A percentile compares a stretch with the other conserved stretches of the same genome.
Conservation (phyloP, 2,888 invertebrate species). For the Monopis laevigella region DNA sequence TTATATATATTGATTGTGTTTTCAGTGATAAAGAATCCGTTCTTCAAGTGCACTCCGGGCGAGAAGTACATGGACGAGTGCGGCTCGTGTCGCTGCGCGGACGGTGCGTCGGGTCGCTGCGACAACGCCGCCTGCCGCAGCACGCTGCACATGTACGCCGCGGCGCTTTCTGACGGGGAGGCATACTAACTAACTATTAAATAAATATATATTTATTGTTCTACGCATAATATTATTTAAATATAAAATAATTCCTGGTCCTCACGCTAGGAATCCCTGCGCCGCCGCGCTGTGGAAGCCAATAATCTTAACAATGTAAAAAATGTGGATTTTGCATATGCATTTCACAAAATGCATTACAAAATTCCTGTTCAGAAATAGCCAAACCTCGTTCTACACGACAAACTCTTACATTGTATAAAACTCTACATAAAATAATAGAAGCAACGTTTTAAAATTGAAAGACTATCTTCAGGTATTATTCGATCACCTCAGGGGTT, state of each 20-base stretch:
- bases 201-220: not conserved
- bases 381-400: no score
- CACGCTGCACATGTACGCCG: slow-evolving; percentile 49
- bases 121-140: slow-evolving; percentile 50
- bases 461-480: no score
- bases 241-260: not conserved
- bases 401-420: no score
- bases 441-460: no score
- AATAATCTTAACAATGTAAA: no score
- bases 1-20: not conserved
- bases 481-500: no score
- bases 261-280: not conserved
- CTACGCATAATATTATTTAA: not conserved
- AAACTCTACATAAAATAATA: no score
- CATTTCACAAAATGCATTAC: no score
- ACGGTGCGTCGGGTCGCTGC: slow-evolving; percentile 54
- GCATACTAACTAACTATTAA: slow-evolving; percentile 35
- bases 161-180: slow-evolving; percentile 51
- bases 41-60: slow-evolving; percentile 59
- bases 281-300: not conserved
- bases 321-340: no score
- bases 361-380: no score
- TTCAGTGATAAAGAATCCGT: slow-evolving; percentile 59
- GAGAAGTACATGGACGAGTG: slow-evolving; percentile 65
- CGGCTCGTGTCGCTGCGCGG: slow-evolving; percentile 56